phyloP scores from a whole-genome alignment of 2,888 invertebrate genomes.

The Idaea aversata region DNA sequence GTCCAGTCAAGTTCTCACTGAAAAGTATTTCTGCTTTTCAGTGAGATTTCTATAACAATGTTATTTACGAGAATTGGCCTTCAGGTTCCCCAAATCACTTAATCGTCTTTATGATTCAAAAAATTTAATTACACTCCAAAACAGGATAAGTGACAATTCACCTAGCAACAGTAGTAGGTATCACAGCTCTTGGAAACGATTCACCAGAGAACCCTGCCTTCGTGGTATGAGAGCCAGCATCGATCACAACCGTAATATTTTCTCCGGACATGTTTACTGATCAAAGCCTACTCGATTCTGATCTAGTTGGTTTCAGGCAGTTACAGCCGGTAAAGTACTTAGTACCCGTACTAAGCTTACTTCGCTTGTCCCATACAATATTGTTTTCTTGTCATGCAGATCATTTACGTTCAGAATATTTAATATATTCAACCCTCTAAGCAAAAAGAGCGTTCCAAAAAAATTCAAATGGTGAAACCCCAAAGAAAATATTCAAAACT shows the following conservation, averaged over 20 bases:
- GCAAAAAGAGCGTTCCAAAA: not conserved
- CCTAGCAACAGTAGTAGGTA: slow-evolving; percentile 85
- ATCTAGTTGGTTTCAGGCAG: not conserved
- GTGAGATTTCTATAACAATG: no score
- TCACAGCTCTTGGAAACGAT: slow-evolving; percentile 92
- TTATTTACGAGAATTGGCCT: no score
- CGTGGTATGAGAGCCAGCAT: slow-evolving; percentile 94
- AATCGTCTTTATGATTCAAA: no score
- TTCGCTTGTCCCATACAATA: no score
- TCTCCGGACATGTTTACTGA: slow-evolving; percentile 28
- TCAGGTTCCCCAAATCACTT: no score
- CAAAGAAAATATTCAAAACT: not conserved
- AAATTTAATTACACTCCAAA: no score
- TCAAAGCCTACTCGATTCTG: slow-evolving; percentile 19
- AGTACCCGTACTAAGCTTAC: no score
- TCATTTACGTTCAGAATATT: no score
- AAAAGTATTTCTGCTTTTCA: no score
- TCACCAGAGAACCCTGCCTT: slow-evolving; percentile 96
- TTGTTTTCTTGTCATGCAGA: no score
- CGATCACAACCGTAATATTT: slow-evolving; percentile 85
- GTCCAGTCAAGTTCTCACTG: no score
- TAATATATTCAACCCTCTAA: no score
- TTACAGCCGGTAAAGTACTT: not conserved
- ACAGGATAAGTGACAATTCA: slow-evolving; percentile 10
- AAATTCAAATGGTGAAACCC: not conserved